A percentile compares a stretch with the other conserved stretches of the same genome.
These are phyloP conservation scores for Apeira syringaria DNA, from an alignment of 2,888 invertebrate species.

Conservation along the genomic window DNA sequence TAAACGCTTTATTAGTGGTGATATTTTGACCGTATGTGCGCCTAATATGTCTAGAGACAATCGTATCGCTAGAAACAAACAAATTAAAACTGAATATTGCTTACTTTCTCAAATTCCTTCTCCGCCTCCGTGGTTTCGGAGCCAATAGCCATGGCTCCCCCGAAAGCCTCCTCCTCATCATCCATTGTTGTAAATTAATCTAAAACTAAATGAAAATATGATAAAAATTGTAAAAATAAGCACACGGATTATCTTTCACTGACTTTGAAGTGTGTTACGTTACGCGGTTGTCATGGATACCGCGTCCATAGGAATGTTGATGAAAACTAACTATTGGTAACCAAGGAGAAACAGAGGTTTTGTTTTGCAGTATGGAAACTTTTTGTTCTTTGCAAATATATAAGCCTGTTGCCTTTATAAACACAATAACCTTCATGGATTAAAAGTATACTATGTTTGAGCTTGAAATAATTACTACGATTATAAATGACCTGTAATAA, in stretches of 20 bases:
- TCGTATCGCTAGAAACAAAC: no score
- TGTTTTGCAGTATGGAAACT: no score
- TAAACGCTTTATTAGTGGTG: no score
- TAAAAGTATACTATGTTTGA: no score
- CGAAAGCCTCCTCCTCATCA: constrained; percentile 63
- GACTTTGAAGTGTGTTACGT: constrained; percentile 14
- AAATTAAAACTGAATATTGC: neutral
- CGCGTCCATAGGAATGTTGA: constrained; percentile 11
- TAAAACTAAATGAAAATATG: constrained; percentile 30
- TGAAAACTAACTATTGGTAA: constrained; percentile 1
- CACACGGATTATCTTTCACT: constrained; percentile 14
- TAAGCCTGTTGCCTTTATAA: no score
- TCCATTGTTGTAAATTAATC: constrained; percentile 41
- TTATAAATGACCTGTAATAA: no score
- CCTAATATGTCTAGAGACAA: no score
- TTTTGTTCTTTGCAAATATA: no score
- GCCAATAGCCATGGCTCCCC: constrained; percentile 52
- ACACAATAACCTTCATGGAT: no score
- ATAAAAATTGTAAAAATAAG: constrained; percentile 34
- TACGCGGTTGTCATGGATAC: constrained; percentile 37
- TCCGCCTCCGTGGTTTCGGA: constrained; percentile 75
- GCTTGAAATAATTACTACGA: no score
- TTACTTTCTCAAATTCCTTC: constrained; percentile 66
- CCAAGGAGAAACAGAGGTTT: constrained; percentile 5
- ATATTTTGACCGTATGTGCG: no score